phyloP scores from a whole-genome alignment of 2,797 vertebrate genomes.

The Pterois miles region DNA sequence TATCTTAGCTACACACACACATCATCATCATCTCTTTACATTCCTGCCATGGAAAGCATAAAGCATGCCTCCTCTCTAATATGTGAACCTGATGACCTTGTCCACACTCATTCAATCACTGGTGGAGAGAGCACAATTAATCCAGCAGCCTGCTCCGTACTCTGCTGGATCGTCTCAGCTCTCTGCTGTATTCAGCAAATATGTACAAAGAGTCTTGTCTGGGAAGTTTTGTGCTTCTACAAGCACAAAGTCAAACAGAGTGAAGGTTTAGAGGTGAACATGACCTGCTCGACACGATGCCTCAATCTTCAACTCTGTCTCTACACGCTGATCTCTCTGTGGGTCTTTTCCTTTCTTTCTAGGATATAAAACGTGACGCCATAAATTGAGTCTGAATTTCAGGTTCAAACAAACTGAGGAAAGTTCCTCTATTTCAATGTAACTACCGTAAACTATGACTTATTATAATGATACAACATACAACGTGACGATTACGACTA shows the following conservation, averaged over 20 bases:
- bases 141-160: slow-evolving; percentile 43
- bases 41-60: slow-evolving; percentile 47
- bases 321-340: not conserved
- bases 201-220: slow-evolving; percentile 57
- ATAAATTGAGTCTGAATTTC: not conserved
- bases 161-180: slow-evolving; percentile 46
- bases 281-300: slow-evolving; percentile 18
- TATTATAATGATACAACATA: not conserved
- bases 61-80: slow-evolving; percentile 56
- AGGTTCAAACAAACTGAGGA: slow-evolving; percentile 5
- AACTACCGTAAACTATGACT: not conserved
- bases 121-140: slow-evolving; percentile 61
- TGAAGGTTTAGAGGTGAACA: slow-evolving; percentile 52
- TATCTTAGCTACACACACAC: slow-evolving; percentile 12
- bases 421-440: too few relatives aligned
- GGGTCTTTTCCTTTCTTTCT: not conserved
- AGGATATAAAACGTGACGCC: not conserved
- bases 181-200: slow-evolving; percentile 72
- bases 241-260: slow-evolving; percentile 50
- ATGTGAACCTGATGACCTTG: slow-evolving; percentile 66
- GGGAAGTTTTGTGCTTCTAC: slow-evolving; percentile 55
- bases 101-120: slow-evolving; percentile 68
- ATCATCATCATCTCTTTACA: slow-evolving; percentile 25
- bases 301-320: slow-evolving; percentile 13
- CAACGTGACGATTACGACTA: too few relatives aligned